phyloP scores from a whole-genome alignment of 2,888 invertebrate genomes.

The Drosophila koepferae region DNA sequence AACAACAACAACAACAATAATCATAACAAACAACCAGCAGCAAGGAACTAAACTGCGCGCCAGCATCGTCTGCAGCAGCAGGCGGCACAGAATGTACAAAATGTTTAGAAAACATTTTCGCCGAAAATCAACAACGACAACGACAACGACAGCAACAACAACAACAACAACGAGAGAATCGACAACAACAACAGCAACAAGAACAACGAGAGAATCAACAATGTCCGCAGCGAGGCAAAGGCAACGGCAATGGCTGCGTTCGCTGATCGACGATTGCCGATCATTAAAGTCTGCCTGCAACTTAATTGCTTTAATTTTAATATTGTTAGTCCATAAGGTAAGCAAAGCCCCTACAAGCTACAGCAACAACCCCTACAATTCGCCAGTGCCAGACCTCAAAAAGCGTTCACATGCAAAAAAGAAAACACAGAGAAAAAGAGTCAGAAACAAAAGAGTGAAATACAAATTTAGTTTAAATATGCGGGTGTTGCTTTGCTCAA shows the following conservation, averaged over 20 bases:
- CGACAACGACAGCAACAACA: constrained; percentile 30
- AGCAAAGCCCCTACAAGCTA: constrained; percentile 40
- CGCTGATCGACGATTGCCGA: constrained; percentile 74
- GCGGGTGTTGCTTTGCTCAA: constrained; percentile 59
- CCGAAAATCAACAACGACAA: constrained; percentile 79
- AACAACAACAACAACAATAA: constrained; percentile 13
- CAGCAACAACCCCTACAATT: constrained; percentile 30
- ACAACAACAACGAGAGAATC: constrained; percentile 18
- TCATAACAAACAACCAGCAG: constrained; percentile 23
- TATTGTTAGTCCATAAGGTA: constrained; percentile 84
- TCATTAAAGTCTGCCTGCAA: constrained; percentile 82
- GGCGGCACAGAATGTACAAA: constrained; percentile 79
- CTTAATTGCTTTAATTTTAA: constrained; percentile 82
- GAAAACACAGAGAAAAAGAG: constrained; percentile 19
- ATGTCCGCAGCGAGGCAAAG: constrained; percentile 62
- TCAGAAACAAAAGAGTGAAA: constrained; percentile 13
- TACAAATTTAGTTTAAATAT: constrained; percentile 43
- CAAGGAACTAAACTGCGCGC: constrained; percentile 32
- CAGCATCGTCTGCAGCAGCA: constrained; percentile 55
- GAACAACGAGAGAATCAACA: constrained; percentile 23
- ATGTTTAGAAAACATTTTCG: constrained; percentile 85
- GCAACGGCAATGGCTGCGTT: constrained; percentile 48
- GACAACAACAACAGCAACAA: constrained; percentile 17
- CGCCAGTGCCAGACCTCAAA: constrained; percentile 11
- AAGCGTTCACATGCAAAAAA: constrained; percentile 38